phyloP scores from a whole-genome alignment of 2,113 vertebrate species.

The Tragelaphus scriptus region DNA sequence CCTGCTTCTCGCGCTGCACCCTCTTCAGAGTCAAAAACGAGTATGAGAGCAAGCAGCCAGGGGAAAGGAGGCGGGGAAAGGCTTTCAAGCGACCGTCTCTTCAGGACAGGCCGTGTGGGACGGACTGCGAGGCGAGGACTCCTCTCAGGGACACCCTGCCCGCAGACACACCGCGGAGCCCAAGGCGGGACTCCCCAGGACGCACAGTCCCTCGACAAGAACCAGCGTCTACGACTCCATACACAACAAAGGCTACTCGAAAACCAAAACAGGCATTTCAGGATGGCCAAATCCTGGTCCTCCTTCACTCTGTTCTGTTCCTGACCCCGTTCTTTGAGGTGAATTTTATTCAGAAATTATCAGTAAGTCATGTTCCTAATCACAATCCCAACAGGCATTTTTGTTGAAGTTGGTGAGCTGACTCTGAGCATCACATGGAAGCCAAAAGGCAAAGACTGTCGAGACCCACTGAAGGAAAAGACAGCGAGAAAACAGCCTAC shows the following conservation, averaged over 20 bases:
- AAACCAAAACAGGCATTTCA: background rate
- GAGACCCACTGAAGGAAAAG: background rate
- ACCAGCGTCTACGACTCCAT: background rate
- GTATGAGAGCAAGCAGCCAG: background rate
- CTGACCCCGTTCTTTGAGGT: background rate
- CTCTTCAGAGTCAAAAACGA: background rate
- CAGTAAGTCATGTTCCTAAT: background rate
- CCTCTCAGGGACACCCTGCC: rapidly evolving
- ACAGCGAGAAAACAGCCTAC: background rate
- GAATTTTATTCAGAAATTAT: background rate
- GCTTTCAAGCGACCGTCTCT: background rate
- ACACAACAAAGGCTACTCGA: background rate
- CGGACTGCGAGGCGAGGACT: rapidly evolving
- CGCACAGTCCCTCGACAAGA: too few relatives aligned
- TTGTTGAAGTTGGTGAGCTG: background rate
- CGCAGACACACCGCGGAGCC: background rate
- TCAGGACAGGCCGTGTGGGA: background rate
- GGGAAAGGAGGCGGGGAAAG: too few relatives aligned
- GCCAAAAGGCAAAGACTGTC: background rate
- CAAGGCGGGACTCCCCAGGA: background rate
- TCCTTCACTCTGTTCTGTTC: background rate
- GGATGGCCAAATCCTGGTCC: too few relatives aligned
- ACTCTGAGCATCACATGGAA: background rate
- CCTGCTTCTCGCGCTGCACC: rapidly evolving
- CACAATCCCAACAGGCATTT: background rate